Evolutionary conservation across 2,888 invertebrate genomes (phyloP).

Genomic region (Pammene aurita): DNA sequence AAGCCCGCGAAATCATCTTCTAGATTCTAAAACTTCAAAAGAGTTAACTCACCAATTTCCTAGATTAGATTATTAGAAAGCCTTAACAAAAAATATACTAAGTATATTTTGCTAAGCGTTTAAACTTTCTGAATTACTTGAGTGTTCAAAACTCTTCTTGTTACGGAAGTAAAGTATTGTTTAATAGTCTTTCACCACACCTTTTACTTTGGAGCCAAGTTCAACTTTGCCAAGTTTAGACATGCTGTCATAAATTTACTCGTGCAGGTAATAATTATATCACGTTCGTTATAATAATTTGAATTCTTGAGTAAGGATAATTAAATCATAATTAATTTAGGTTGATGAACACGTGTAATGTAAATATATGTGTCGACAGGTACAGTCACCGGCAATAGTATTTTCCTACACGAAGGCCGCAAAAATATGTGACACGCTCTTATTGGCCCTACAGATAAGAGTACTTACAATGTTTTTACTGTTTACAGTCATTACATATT

Average conservation of each 20-base stretch:
- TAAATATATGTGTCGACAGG: background rate
- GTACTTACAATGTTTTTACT: too few relatives aligned
- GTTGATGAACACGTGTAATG: background rate
- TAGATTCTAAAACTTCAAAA: too few relatives aligned
- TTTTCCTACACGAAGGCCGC: too few relatives aligned
- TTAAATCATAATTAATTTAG: background rate
- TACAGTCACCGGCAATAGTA: too few relatives aligned
- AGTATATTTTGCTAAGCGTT: background rate
- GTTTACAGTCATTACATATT: too few relatives aligned
- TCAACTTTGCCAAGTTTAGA: constrained; percentile 12
- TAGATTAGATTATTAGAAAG: too few relatives aligned
- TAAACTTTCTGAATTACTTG: constrained; percentile 20
- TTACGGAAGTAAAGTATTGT: constrained; percentile 24
- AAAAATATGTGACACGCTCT: too few relatives aligned
- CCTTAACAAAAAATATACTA: too few relatives aligned
- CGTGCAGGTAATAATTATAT: constrained; percentile 3
- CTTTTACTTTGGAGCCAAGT: background rate
- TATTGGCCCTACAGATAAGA: too few relatives aligned
- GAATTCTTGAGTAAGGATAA: background rate
- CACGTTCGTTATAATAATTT: background rate
- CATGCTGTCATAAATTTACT: constrained; percentile 4
- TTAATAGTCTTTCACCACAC: constrained; percentile 15
- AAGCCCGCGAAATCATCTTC: too few relatives aligned
- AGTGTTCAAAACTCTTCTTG: constrained; percentile 13
- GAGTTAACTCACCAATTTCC: too few relatives aligned